Conservation (phyloP, 2,888 invertebrate species). For the Cephus pygmeus region DNA sequence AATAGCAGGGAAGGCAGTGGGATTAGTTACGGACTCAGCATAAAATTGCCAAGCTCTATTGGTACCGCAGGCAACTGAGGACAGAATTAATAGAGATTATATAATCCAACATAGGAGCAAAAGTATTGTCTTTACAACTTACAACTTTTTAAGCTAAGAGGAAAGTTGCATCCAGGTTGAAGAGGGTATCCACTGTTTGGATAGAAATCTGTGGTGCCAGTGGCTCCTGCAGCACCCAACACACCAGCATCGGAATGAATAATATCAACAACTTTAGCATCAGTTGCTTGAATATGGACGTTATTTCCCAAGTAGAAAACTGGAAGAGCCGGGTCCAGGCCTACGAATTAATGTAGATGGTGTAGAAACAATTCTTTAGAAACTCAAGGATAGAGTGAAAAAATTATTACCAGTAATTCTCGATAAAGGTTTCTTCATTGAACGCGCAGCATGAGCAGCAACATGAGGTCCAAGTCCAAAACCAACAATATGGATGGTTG, state of each 20-base stretch:
- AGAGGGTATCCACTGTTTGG: constrained; percentile 9
- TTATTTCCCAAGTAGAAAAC: background rate
- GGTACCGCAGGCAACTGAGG: background rate
- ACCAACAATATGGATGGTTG: background rate
- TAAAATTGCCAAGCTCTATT: background rate
- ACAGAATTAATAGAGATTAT: background rate
- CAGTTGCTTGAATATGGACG: background rate
- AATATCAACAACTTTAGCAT: background rate
- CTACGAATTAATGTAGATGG: background rate
- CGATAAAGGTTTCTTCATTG: background rate
- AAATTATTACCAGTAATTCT: constrained; percentile 7
- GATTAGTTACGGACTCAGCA: background rate
- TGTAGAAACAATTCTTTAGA: background rate
- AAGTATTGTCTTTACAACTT: background rate
- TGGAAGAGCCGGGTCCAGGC: background rate
- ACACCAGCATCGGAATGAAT: background rate
- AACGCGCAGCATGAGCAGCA: background rate
- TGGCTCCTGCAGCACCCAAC: background rate
- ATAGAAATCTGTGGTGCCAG: constrained; percentile 9
- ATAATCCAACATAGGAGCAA: background rate
- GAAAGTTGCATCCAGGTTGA: constrained; percentile 5
- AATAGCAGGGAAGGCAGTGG: background rate
- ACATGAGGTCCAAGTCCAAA: constrained; percentile 10
- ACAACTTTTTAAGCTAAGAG: background rate
- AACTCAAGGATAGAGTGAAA: background rate